These are phyloP conservation scores for Harpalus rufipes DNA, from an alignment of 2,888 invertebrate species.

Conservation along the genomic window DNA sequence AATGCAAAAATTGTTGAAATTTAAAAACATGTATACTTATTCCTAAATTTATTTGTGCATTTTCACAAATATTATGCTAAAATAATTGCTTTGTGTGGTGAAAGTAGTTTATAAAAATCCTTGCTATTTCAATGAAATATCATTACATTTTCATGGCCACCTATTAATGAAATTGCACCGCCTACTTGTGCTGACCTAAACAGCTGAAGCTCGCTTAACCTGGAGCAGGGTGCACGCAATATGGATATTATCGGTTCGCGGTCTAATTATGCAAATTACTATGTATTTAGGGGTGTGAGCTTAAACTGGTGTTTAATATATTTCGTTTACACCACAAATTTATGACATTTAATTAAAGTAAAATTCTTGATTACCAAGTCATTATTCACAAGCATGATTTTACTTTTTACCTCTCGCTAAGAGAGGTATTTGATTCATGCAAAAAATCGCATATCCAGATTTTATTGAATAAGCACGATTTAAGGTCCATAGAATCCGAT, in stretches of 20 bases:
- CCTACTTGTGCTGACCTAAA: slow-evolving; percentile 20
- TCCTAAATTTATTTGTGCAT: too few relatives aligned
- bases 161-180: slow-evolving; percentile 48
- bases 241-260: slow-evolving; percentile 40
- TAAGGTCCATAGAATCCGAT: too few relatives aligned
- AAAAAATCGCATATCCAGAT: too few relatives aligned
- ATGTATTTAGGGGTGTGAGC: not conserved
- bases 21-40: too few relatives aligned
- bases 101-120: not conserved
- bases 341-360: slow-evolving; percentile 2
- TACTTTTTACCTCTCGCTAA: too few relatives aligned
- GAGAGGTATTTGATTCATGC: too few relatives aligned
- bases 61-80: too few relatives aligned
- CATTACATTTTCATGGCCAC: slow-evolving; percentile 7
- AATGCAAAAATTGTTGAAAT: too few relatives aligned
- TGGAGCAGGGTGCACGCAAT: slow-evolving; percentile 26
- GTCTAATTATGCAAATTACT: slow-evolving; percentile 21
- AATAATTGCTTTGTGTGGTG: not conserved
- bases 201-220: slow-evolving; percentile 11
- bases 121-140: not conserved
- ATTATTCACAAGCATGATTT: not conserved
- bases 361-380: not conserved
- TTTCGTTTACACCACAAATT: not conserved
- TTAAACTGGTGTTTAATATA: not conserved
- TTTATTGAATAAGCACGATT: too few relatives aligned